These are phyloP conservation scores for Idaea straminata DNA, from an alignment of 2,888 invertebrate genomes.

Conservation along the genomic window DNA sequence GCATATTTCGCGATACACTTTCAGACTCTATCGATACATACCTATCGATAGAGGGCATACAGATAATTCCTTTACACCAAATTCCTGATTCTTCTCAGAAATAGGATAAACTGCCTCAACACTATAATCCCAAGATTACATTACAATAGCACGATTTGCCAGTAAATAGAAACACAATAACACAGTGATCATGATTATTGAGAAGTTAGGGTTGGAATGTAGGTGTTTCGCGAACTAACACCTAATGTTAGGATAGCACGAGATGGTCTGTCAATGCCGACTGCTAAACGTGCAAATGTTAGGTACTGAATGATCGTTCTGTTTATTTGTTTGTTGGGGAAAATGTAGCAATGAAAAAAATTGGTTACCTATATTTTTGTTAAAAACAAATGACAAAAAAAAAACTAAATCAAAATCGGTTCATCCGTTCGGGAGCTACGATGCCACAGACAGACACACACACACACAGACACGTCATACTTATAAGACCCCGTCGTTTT, in stretches of 20 bases:
- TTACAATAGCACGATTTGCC: not conserved
- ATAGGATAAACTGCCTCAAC: not conserved
- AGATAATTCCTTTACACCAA: no score
- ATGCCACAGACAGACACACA: no score
- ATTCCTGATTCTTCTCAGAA: no score
- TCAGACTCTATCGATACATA: no score
- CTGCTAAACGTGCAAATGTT: constrained; percentile 27
- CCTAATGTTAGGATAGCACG: constrained; percentile 27
- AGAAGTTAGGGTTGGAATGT: constrained; percentile 12
- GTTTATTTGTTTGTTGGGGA: not conserved
- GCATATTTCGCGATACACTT: no score
- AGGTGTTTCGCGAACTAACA: constrained; percentile 15
- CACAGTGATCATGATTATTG: constrained; percentile 4
- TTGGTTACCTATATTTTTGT: not conserved
- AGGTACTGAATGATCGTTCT: not conserved
- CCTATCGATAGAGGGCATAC: no score
- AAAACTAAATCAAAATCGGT: no score
- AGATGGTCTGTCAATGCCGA: constrained; percentile 13
- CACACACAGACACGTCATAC: no score
- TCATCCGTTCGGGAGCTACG: no score
- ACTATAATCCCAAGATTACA: not conserved
- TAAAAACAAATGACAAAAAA: no score
- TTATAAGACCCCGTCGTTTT: no score
- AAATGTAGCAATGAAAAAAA: not conserved
- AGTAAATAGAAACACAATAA: not conserved